phyloP scores from a whole-genome alignment of 1,140 invertebrate genomes.

The Chymomyza costata region DNA sequence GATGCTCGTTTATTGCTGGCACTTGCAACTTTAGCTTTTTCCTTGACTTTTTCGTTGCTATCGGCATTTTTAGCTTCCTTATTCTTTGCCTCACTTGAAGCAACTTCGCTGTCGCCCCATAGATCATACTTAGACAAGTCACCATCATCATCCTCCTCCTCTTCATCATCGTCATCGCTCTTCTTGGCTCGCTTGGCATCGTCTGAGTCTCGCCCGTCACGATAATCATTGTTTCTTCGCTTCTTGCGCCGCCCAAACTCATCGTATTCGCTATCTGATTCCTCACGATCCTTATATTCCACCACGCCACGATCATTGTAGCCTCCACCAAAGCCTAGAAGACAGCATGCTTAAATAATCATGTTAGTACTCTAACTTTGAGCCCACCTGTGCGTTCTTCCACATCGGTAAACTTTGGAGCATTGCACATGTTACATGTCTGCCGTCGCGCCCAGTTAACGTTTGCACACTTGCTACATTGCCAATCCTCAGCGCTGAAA shows the following conservation, averaged over 20 bases:
- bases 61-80: slow-evolving; percentile 37
- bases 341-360: slow-evolving; percentile 9
- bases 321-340: slow-evolving; percentile 86
- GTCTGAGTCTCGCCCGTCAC: slow-evolving; percentile 56
- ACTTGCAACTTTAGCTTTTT: slow-evolving; percentile 11
- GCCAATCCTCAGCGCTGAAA: slow-evolving; percentile 99
- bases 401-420: slow-evolving; percentile 95
- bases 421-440: slow-evolving; percentile 99
- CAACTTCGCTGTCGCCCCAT: slow-evolving; percentile 80
- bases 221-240: slow-evolving; percentile 74
- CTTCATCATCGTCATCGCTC: slow-evolving; percentile 76
- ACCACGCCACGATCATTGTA: slow-evolving; percentile 96
- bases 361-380: slow-evolving; percentile 45
- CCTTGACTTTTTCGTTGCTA: slow-evolving; percentile 23
- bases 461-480: slow-evolving; percentile 99
- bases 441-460: slow-evolving; percentile 98
- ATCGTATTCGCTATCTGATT: slow-evolving; percentile 95
- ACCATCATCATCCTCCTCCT: slow-evolving; percentile 82
- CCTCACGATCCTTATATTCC: slow-evolving; percentile 91
- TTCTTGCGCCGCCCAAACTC: slow-evolving; percentile 96
- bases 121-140: slow-evolving; percentile 90
- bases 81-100: slow-evolving; percentile 30
- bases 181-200: slow-evolving; percentile 67
- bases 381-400: slow-evolving; percentile 80
- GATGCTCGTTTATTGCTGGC: slow-evolving; percentile 30